phyloP scores from a whole-genome alignment of 2,113 vertebrate genomes.

The Odontesthes bonariensis region DNA sequence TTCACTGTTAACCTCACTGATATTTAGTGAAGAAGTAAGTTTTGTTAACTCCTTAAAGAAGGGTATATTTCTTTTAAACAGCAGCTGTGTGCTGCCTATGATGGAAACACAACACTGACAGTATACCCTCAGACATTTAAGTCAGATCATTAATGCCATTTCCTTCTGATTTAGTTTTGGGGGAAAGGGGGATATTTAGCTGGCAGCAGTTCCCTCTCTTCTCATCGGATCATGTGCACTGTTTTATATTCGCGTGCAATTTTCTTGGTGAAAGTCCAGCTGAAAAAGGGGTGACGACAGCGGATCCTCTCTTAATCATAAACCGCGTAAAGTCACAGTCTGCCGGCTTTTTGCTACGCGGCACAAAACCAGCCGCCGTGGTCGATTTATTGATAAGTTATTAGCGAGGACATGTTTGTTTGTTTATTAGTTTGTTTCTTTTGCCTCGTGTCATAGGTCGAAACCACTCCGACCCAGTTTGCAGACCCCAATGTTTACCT shows the following conservation, averaged over 20 bases:
- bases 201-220: not conserved
- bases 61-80: too few relatives aligned
- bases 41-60: too few relatives aligned
- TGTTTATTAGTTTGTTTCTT: slow-evolving; percentile 1
- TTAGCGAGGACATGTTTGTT: not conserved
- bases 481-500: slow-evolving; percentile 90
- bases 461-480: slow-evolving; percentile 90
- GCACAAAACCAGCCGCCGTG: not conserved
- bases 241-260: slow-evolving; percentile 16
- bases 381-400: slow-evolving; percentile 13
- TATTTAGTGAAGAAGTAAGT: slow-evolving; percentile 8
- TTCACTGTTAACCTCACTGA: not conserved
- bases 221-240: not conserved
- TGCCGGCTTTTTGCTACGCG: slow-evolving; percentile 2
- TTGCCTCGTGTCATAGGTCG: slow-evolving; percentile 82
- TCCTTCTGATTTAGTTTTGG: too few relatives aligned
- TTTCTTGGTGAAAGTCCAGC: slow-evolving; percentile 62
- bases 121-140: too few relatives aligned
- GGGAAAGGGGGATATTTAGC: too few relatives aligned
- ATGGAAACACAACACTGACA: too few relatives aligned
- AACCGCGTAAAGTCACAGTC: slow-evolving; percentile 39
- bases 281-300: not conserved
- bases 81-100: too few relatives aligned
- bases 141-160: too few relatives aligned
- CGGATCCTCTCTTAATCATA: slow-evolving; percentile 57